A percentile compares a stretch with the other conserved stretches of the same genome.
Conservation (phyloP, 2,888 invertebrate species). For the Aporophyla lueneburgensis region DNA sequence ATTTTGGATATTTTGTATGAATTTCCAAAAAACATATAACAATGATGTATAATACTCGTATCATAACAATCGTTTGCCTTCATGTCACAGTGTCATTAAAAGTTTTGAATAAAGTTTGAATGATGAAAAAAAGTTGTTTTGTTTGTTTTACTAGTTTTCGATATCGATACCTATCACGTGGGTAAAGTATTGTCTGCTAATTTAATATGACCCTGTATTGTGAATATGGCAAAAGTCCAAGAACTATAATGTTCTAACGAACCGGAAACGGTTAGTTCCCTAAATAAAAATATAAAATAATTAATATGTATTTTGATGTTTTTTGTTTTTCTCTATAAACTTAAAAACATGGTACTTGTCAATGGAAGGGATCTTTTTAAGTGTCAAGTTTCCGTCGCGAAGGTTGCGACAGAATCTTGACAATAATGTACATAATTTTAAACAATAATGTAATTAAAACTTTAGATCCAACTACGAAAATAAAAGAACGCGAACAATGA, state of each 20-base stretch:
- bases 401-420: slow-evolving; percentile 2
- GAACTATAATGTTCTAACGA: neutral
- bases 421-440: slow-evolving; percentile 59
- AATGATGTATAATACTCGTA: too few relatives aligned
- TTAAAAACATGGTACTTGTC: slow-evolving; percentile 19
- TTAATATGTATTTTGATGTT: too few relatives aligned
- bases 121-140: too few relatives aligned
- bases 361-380: slow-evolving; percentile 28
- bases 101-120: too few relatives aligned
- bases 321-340: neutral
- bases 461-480: slow-evolving; percentile 23
- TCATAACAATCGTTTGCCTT: too few relatives aligned
- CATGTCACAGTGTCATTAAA: too few relatives aligned
- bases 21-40: too few relatives aligned
- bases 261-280: neutral
- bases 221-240: neutral
- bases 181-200: too few relatives aligned
- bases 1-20: too few relatives aligned
- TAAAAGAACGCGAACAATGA: slow-evolving; percentile 52
- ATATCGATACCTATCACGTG: too few relatives aligned
- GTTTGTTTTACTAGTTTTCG: too few relatives aligned
- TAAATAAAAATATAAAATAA: neutral
- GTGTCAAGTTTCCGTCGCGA: slow-evolving; percentile 31
- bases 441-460: slow-evolving; percentile 63
- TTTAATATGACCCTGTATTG: neutral